Evolutionary conservation across 2,113 vertebrate species (phyloP), one percentile per base, ranked within the genome.

Genomic region (Eulemur rufifrons): DNA sequence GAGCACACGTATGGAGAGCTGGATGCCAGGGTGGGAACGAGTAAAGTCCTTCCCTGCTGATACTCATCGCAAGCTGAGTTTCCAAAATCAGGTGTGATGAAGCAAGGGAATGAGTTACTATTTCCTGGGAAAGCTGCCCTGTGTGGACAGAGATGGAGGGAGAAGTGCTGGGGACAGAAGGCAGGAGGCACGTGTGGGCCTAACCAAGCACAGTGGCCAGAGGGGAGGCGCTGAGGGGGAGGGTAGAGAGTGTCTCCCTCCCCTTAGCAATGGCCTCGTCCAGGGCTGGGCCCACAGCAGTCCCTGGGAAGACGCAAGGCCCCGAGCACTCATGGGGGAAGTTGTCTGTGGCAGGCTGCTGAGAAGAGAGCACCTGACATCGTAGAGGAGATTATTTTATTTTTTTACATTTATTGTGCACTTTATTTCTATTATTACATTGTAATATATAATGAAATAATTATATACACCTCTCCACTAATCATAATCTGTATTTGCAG

Each of bases 291-390:
- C 25, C 37, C 23, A 15, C n/a, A 21, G 34, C 29, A 42, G 59
- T 10, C 50, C 29, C 52, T 69, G 88, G 52, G 73, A 10, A 71
- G 25, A 4, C 15, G 21, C 47, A 32, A 47, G 39, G 5, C 20
- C 29, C 3, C 25, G 2, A 2, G 29, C 7, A 25, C 23, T 7
- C 12, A 2, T 4, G 42, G 52, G 5, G 52, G 32, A 17, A 27
- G 27, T 76, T 21, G 34, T 54, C 17, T 0, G 34, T 25, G 54
- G 42, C 13, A 37, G 73, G 42, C 82, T 63, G 34, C n/a, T 11
- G 2, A 59, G n/a, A 11, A 63, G 59, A 17, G 17, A 45, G 21
- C 29, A 15, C 29, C 11, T n/a, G 7, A 63, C n/a, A 27, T 12
- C 52, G 0, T 7, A 29, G 54, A 50, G 32, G 12, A 32, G 39